These are phyloP conservation scores for Zaprionus ghesquierei DNA, from an alignment of 1,140 invertebrate genomes.

Conservation along the genomic window DNA sequence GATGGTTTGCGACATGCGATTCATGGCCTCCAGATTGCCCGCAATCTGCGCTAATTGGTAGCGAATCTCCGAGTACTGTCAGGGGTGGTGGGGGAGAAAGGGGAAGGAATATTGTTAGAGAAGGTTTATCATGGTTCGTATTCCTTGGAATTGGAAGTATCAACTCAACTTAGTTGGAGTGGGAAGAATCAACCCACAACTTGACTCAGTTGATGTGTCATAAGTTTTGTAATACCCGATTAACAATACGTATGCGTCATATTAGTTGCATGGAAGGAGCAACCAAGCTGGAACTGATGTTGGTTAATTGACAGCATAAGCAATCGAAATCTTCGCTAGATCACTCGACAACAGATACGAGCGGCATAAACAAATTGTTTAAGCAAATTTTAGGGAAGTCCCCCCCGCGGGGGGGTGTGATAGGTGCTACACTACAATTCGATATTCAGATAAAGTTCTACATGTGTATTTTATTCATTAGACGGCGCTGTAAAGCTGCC, in stretches of 20 bases:
- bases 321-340: too few relatives aligned
- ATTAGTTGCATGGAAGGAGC: background rate
- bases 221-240: background rate
- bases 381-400: background rate
- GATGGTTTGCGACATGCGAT: constrained; percentile 73
- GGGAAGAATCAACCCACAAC: too few relatives aligned
- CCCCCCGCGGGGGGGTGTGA: background rate
- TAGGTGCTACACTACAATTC: background rate
- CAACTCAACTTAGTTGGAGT: too few relatives aligned
- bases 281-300: background rate
- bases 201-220: background rate
- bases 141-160: too few relatives aligned
- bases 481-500: constrained; percentile 9
- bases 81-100: constrained; percentile 67
- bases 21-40: constrained; percentile 74
- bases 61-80: constrained; percentile 76
- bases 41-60: constrained; percentile 67
- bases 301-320: background rate
- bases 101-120: background rate
- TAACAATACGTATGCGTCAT: background rate
- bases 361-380: too few relatives aligned
- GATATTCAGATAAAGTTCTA: background rate
- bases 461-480: constrained; percentile 29
- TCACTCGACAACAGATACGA: too few relatives aligned
- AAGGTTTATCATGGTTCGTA: too few relatives aligned